Evolutionary conservation across 35 echinoderm and acorn worm species (phyloP), one percentile per base, ranked within the genome.

Genomic region (Ptychodera flava): DNA sequence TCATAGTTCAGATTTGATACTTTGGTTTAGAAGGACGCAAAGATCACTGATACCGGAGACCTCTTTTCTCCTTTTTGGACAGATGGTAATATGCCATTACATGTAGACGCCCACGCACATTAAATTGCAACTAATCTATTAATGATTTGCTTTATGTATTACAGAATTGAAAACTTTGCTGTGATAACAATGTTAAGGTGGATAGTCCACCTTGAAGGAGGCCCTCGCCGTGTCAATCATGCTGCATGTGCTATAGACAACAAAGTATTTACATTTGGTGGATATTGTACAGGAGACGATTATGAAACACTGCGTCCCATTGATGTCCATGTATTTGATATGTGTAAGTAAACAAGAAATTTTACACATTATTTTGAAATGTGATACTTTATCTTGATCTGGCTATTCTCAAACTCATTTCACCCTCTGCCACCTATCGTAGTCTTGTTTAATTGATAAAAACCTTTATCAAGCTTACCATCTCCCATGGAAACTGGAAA

Each of bases 211-310:
- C 76, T 92, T 2, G 95, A 98, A 38, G 92, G 95, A 15, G 95
- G 95, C 29, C 95, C 95, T n/a, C 89, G 92, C 37, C 86, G 95
- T 79, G 95, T 98, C 33, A 98, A 98, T 83, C 95, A 98, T 88
- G 95, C 95, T 30, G 95, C 95, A 37, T 90, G 88, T 28, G 78
- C 85, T 32, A 88, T 98, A 28, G 93, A 88, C 30, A 85, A 92
- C 76, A 76, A 38, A 16, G 94, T 98, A 84, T 98, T 92, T 75
- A 75, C 90, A 14, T 98, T 98, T 88, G 95, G 95, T 15, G 95
- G 95, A 53, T 98, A 98, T 80, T 98, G 95, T 79, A 98, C 92
- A 22, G 95, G 95, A 27, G 95, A 90, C 0, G 90, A 94, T 81
- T 94, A 94, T 37, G 33, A 86, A 32, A 77, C 36, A 27, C 38